Conservation (phyloP, 2,797 vertebrate genomes). For the Allobates femoralis region DNA sequence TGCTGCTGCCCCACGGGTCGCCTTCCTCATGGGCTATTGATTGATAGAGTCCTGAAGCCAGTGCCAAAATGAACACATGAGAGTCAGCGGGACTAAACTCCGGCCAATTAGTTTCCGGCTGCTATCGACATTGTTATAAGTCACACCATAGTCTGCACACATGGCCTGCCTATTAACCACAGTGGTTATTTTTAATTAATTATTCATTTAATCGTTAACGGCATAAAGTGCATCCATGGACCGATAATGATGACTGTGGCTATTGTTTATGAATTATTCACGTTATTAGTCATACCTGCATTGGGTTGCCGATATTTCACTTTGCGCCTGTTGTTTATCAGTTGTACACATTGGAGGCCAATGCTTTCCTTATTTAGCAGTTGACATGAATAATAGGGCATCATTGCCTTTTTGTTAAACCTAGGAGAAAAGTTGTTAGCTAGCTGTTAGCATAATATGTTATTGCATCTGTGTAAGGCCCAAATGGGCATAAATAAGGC, state of each 20-base stretch:
- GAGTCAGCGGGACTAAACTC: constrained; percentile 65
- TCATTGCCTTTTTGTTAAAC: background rate
- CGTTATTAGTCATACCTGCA: constrained; percentile 44
- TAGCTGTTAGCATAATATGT: too few relatives aligned
- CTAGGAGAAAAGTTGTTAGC: background rate
- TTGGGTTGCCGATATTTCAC: constrained; percentile 4
- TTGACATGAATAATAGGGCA: background rate
- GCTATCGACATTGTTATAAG: constrained; percentile 42
- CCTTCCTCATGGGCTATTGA: constrained; percentile 63
- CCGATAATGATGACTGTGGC: constrained; percentile 39
- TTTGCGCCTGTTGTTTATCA: constrained; percentile 15
- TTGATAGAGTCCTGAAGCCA: constrained; percentile 63
- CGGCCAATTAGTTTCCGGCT: constrained; percentile 67
- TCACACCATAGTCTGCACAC: constrained; percentile 33
- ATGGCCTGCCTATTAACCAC: constrained; percentile 51
- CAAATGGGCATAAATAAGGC: too few relatives aligned
- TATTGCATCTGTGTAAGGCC: too few relatives aligned
- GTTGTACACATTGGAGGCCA: background rate
- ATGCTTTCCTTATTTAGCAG: background rate
- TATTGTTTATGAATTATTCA: constrained; percentile 38
- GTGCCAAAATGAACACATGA: constrained; percentile 59
- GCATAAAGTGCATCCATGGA: constrained; percentile 27
- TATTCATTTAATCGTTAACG: constrained; percentile 44
- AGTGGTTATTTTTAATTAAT: constrained; percentile 49
- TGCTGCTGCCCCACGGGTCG: constrained; percentile 61